Evolutionary conservation across 2,797 vertebrate species (phyloP), one percentile per base, ranked within the genome.

Genomic region (Acipenser ruthenus): DNA sequence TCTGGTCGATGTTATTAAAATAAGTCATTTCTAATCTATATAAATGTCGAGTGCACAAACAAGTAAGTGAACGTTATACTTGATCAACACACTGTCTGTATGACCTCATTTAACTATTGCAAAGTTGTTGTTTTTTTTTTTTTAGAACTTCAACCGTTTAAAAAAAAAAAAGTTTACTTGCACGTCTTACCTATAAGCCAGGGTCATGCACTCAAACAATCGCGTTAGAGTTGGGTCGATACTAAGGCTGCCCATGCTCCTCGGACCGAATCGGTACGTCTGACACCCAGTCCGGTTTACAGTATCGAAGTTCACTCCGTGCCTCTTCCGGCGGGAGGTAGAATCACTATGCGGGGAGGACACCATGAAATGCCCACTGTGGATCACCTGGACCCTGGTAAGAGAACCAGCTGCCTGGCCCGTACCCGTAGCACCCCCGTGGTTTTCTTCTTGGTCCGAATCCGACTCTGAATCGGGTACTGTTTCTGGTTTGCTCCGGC

Each of bases 321-420:
- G 87, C 67, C 81, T 87, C 74, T 90, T 77, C 13, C 89, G 66
- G 47, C 89, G 87, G 62, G 88, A 77, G 61, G 82, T 68, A 0
- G 87, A 83, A 80, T 99, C 95, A 52, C 89, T 92, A 88, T 98
- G 96, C 0, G 96, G 96, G 1, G 94, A 96, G 0, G 96, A 99
- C 74, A 98, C 94, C 96, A 99, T 99, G 81, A 98, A 99, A 84
- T 98, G 96, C 0, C 96, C 96, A 64, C 96, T 99, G 86, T 99
- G 96, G 80, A 99, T 98, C 68, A 98, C 94, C 82, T 99, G 95
- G 0, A 82, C 75, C 62, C 83, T 71, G 59, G 78, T 75, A 56
- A 84, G 73, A 0, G 72, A 64, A 0, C 66, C 75, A 0, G 65
- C 0, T 0, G 52, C 13, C 0, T 79, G 64, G 6, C 77, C 83